These are phyloP conservation scores for Nycticebus coucang DNA, from an alignment of 2,113 vertebrate species.

Conservation along the genomic window DNA sequence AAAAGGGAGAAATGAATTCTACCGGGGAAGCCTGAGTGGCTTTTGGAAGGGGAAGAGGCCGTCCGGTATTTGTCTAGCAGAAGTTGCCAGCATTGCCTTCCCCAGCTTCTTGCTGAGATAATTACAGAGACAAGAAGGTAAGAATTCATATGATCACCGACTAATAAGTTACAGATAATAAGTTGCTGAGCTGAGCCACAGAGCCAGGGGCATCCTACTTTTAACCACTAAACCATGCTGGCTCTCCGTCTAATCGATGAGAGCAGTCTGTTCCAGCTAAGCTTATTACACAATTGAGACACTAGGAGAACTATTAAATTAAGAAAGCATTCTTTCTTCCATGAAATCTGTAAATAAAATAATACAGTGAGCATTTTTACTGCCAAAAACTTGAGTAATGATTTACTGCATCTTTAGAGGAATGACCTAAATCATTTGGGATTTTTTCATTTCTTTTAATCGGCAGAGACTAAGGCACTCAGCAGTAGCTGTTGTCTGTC, in stretches of 20 bases:
- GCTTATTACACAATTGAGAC: slow-evolving; percentile 26
- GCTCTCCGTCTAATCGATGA: neutral
- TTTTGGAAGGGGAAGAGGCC: neutral
- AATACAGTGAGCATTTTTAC: neutral
- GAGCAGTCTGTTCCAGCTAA: neutral
- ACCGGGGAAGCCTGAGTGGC: neutral
- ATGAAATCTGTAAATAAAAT: slow-evolving; percentile 63
- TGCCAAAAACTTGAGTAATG: slow-evolving; percentile 22
- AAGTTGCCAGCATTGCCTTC: neutral
- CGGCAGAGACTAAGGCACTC: neutral
- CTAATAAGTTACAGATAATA: neutral
- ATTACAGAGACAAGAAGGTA: neutral
- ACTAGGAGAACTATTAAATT: neutral
- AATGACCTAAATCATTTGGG: neutral
- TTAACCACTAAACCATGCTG: neutral
- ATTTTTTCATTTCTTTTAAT: neutral
- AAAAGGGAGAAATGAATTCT: neutral
- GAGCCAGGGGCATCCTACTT: neutral
- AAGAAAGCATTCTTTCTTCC: slow-evolving; percentile 4
- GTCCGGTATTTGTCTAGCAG: neutral
- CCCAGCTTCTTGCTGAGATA: neutral
- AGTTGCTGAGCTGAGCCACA: neutral
- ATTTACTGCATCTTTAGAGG: neutral
- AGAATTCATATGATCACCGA: neutral
- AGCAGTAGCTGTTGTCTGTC: neutral